Percentiles rank a stretch among this genome's conserved stretches.
These are phyloP conservation scores for Xenops minutus DNA, from an alignment of 2,797 vertebrate species.

Conservation along the genomic window DNA sequence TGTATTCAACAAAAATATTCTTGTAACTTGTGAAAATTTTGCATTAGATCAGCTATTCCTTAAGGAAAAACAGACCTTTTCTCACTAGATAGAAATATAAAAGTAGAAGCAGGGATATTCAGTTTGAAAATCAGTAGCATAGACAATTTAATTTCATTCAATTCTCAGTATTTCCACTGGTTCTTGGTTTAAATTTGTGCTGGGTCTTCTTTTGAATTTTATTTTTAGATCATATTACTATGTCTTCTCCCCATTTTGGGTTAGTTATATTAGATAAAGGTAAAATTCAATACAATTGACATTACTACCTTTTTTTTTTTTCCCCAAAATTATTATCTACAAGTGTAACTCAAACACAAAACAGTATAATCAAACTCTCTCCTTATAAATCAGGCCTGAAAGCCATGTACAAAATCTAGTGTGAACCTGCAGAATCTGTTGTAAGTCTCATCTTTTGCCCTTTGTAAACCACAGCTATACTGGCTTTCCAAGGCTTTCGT, in stretches of 20 bases:
- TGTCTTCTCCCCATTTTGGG: fast-evolving
- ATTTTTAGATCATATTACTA: background rate
- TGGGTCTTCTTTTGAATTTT: background rate
- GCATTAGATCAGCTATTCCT: background rate
- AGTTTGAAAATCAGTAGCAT: background rate
- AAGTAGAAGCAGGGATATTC: background rate
- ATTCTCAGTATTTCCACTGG: fast-evolving
- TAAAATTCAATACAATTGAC: background rate
- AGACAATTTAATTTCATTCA: background rate
- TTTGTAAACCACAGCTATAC: background rate
- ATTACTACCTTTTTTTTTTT: background rate
- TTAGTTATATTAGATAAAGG: background rate
- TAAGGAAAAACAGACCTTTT: background rate
- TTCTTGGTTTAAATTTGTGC: background rate
- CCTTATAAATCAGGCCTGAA: background rate
- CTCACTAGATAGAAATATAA: background rate
- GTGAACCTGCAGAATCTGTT: background rate
- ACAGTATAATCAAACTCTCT: background rate
- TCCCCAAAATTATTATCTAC: background rate
- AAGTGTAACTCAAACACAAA: background rate
- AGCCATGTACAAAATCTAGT: background rate
- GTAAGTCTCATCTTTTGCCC: background rate
- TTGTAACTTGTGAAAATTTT: background rate
- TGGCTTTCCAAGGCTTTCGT: background rate
- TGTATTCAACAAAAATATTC: background rate